Evolutionary conservation across 2,797 vertebrate species (phyloP).

Genomic region (Gymnopithys bicolor): DNA sequence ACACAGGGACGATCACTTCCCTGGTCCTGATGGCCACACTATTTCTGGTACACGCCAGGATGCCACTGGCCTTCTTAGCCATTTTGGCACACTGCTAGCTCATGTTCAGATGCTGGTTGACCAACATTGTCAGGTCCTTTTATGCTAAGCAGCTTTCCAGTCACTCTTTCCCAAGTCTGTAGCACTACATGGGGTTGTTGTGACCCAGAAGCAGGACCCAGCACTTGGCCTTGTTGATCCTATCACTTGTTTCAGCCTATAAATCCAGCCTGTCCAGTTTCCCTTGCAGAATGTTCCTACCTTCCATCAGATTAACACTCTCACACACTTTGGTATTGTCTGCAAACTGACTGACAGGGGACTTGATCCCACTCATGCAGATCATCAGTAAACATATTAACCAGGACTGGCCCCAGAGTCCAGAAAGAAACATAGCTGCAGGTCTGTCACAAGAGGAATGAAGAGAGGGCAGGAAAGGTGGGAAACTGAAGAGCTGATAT

Average conservation of each 20-base stretch:
- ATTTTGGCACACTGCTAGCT: not conserved
- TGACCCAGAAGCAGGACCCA: too few species aligned
- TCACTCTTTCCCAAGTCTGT: not conserved
- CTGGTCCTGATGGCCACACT: not conserved
- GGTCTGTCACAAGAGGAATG: not conserved
- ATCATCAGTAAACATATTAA: too few species aligned
- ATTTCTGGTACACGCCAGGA: not conserved
- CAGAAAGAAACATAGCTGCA: not conserved
- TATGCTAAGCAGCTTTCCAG: not conserved
- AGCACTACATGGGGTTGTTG: not conserved
- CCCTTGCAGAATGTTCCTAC: not conserved
- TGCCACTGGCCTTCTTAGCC: not conserved
- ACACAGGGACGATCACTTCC: accelerated
- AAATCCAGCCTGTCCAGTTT: not conserved
- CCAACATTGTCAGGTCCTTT: not conserved
- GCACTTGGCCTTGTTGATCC: not conserved
- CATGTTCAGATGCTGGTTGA: not conserved
- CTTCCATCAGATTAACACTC: not conserved
- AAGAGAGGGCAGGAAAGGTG: not conserved
- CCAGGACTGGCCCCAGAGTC: not conserved
- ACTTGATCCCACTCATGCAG: not conserved
- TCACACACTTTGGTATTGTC: not conserved
- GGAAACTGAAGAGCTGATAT: accelerated
- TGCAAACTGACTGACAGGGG: not conserved
- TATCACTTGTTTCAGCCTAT: not conserved